Evolutionary conservation across 1,140 invertebrate genomes (phyloP), one percentile per base, ranked within the genome.

Genomic region (Sitophilus oryzae): DNA sequence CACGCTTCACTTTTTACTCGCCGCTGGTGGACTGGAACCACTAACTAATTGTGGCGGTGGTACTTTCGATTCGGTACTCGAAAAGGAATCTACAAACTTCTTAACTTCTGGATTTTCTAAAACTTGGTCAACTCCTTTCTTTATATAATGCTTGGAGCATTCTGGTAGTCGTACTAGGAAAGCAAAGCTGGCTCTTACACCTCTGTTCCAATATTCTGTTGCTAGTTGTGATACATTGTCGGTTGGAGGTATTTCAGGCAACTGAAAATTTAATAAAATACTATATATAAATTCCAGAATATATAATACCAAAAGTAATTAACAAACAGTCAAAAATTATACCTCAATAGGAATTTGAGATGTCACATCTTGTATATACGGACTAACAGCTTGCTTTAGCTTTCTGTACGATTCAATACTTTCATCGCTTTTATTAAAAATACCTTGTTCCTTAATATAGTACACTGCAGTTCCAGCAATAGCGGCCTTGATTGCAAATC

Each of bases 171-270:
- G 63, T 5, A 71, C 63, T 10, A 79, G 52, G 62, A 79, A 79
- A 44, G 63, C 66, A 55, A 79, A 78, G 59, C 75, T 74, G 22
- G 72, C 54, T 64, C 76, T 74, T 0, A 80, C 76, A 54, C 77
- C 77, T 67, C 63, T 64, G 60, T 80, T 80, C 77, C 77, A 80
- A 56, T 76, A 78, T 56, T 77, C 71, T 65, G 76, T 76, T 40
- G 73, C 72, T 49, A 75, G 56, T 62, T 77, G 74, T 41, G 72
- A 49, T 9, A 55, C 15, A 38, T 56, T 52, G 34, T 60, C 75
- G 51, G 73, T 71, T 63, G 73, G 70, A n/a, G 77, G 78, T 44
- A 79, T 61, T 36, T 73, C 69, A 30, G 78, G 77, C 16, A 79
- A 58, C 77, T 80, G 14, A 51, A 69, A 60, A 75, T n/a, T n/a